Evolutionary conservation across 2,888 invertebrate species (phyloP).

Genomic region (Junonia oenone): DNA sequence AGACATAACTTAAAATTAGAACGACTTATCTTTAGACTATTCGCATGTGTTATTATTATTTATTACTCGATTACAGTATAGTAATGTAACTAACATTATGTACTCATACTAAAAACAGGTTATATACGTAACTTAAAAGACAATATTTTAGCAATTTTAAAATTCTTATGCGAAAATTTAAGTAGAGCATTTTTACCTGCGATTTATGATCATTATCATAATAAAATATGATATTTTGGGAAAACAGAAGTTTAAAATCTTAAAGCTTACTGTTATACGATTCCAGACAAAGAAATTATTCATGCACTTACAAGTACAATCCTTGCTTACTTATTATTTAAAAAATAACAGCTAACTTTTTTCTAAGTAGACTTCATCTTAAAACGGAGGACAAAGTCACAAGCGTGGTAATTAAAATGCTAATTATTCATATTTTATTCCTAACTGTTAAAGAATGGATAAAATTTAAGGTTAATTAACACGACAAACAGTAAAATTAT

Average conservation of each 20-base stretch:
- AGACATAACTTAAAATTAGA: no score
- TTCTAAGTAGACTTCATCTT: not conserved
- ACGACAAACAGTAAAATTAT: not conserved
- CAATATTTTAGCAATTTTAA: no score
- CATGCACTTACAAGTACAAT: constrained; percentile 12
- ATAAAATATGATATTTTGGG: not conserved
- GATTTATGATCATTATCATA: no score
- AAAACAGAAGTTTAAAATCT: constrained; percentile 2
- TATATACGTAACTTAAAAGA: no score
- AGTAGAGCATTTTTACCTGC: no score
- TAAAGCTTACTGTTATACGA: constrained; percentile 8
- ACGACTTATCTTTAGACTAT: no score
- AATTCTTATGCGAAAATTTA: no score
- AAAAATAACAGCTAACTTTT: constrained; percentile 2
- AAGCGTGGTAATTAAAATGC: not conserved
- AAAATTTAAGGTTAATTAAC: not conserved
- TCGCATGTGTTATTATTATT: no score
- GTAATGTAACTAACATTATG: no score
- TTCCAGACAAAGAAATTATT: constrained; percentile 23
- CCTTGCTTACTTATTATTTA: constrained; percentile 13
- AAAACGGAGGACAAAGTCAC: not conserved
- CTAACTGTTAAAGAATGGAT: not conserved
- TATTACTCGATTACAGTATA: no score
- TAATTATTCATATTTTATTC: constrained; percentile 7
- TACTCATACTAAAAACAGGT: no score